A percentile compares a stretch with the other conserved stretches of the same genome.
These are phyloP conservation scores for Otolemur crassicaudatus DNA, from an alignment of 2,797 vertebrate species.

Conservation along the genomic window DNA sequence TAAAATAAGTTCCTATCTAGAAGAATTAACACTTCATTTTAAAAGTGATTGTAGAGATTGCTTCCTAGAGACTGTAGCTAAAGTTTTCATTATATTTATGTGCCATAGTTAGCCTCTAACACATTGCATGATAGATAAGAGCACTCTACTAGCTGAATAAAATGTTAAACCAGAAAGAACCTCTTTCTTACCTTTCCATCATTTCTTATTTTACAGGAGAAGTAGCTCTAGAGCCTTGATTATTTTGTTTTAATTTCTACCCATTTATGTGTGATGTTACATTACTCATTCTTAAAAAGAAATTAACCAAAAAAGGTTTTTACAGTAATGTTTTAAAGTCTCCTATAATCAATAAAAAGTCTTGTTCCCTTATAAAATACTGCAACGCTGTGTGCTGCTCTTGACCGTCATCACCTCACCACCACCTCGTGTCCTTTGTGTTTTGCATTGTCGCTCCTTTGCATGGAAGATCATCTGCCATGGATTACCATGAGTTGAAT, in stretches of 20 bases:
- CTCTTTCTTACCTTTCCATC: constrained; percentile 7
- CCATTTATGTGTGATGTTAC: background rate
- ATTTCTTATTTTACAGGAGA: constrained; percentile 51
- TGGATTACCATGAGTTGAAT: constrained; percentile 97
- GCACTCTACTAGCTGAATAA: background rate
- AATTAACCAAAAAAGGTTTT: constrained; percentile 53
- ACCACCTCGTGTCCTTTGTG: constrained; percentile 84
- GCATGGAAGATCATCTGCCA: constrained; percentile 94
- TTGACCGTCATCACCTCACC: constrained; percentile 76
- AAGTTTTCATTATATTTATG: background rate
- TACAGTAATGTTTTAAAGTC: constrained; percentile 46
- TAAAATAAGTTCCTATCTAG: background rate
- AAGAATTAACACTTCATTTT: constrained; percentile 51
- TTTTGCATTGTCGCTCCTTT: constrained; percentile 88
- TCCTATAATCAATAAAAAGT: constrained; percentile 61
- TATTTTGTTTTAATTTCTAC: constrained; percentile 51
- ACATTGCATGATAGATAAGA: background rate
- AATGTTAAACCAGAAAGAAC: constrained; percentile 37
- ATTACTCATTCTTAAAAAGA: background rate
- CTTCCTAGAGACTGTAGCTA: background rate
- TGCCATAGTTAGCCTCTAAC: background rate
- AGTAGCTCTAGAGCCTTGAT: background rate
- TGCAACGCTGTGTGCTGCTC: constrained; percentile 49
- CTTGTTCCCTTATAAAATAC: constrained; percentile 56
- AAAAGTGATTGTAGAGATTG: background rate